Base-by-base conservation (phyloP, 1,140 invertebrate genomes). In the Ostrea denselamellosa region DNA sequence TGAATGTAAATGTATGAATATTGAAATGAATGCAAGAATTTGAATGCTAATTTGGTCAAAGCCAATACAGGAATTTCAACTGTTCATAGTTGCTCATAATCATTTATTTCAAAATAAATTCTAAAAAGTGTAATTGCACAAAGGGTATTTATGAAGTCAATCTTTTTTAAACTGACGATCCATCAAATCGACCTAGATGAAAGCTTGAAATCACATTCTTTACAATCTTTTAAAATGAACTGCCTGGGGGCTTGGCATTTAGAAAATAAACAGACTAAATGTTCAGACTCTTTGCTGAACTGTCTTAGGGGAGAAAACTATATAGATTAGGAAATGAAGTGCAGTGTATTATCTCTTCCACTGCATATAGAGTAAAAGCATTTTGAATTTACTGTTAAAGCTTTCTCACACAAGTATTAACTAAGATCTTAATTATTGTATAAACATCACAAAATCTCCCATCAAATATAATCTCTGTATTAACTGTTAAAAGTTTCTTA, bases 241-340 rank as follows among this genome's bases (percentile, higher is more conserved):
- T 77, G 68, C 68, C 68, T 77, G 68, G 68, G 68, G 68, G 68
- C 68, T 25, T 77, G 68, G 68, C 68, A 77, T 77, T 77, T 77
- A 77, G 68, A 77, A 77, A 77, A 77, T 77, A 77, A 77, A 77
- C 68, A 77, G 68, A 77, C 68, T 14, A 77, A 77, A 77, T 77
- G 68, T 77, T 28, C 68, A 77, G 14, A 28, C 68, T 77, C 68
- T 28, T 77, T 77, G 68, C 22, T 25, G 28, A 34, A 77, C 25
- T 77, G 68, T 77, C 68, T 77, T 77, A 34, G 68, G 68, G 68
- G 68, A 77, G 68, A 77, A 28, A 28, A 77, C 68, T 77, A 22
- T 28, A 14, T 44, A 77, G 68, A 77, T 77, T 77, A 77, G 68
- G 68, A 77, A 77, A 77, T 77, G 25, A 77, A 34, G 28, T 34